phyloP scores from a whole-genome alignment of 1,140 invertebrate species.

The Zelostemma sp. region DNA sequence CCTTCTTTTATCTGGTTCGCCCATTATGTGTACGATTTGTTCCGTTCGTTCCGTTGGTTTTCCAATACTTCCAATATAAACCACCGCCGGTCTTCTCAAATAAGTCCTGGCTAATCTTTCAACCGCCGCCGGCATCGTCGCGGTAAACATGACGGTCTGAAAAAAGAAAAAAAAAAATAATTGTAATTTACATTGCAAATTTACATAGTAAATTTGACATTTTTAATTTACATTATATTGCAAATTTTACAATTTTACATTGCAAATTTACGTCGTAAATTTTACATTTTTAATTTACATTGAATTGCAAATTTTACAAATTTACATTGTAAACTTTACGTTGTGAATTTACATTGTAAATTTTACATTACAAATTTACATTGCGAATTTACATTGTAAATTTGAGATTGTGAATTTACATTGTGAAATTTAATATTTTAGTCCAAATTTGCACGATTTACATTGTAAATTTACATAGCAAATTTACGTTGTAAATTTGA shows the following conservation, averaged over 20 bases:
- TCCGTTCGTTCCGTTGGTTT: conserved; percentile 98
- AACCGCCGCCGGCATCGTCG: conserved; percentile 99
- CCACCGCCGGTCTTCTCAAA: conserved; percentile 94
- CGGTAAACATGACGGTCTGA: conserved; percentile 99
- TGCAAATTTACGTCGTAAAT: too few species aligned
- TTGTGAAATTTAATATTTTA: too few species aligned
- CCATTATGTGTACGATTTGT: conserved; percentile 97
- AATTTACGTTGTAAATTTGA: too few species aligned
- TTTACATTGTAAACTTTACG: conserved; percentile 8
- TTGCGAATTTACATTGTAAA: conserved; percentile 11
- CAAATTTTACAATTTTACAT: conserved; percentile 13
- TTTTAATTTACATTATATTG: conserved; percentile 13
- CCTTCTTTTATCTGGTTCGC: conserved; percentile 93
- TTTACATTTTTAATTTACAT: too few species aligned
- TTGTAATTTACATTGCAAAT: too few species aligned
- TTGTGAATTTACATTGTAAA: too few species aligned
- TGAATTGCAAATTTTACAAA: too few species aligned
- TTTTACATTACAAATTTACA: too few species aligned
- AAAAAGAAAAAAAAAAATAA: conserved; percentile 16
- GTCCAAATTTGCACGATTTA: too few species aligned
- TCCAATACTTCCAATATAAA: conserved; percentile 98
- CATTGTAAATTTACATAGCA: too few species aligned
- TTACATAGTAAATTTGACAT: too few species aligned
- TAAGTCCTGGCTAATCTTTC: conserved; percentile 96
- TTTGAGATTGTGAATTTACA: conserved; percentile 9